Conservation (phyloP, 1,140 invertebrate species). For the Hypothenemus hampei region DNA sequence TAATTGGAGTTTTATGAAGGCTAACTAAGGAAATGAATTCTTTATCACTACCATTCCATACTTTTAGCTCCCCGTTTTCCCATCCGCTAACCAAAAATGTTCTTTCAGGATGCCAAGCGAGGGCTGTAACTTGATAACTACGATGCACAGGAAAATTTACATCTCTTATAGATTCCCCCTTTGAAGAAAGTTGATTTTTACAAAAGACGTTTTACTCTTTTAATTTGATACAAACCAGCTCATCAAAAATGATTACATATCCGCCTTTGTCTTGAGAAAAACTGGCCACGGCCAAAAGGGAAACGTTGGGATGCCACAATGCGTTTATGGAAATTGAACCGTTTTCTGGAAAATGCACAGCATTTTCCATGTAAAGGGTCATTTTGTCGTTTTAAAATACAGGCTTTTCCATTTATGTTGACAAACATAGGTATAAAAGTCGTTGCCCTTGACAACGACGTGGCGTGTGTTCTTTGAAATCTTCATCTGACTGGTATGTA, state of each 20-base stretch:
- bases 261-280: conserved; percentile 84
- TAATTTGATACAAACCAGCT: conserved; percentile 58
- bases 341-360: conserved; percentile 62
- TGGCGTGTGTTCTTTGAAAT: not conserved
- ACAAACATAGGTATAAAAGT: not conserved
- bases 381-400: conserved; percentile 45
- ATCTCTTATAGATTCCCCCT: conserved; percentile 75
- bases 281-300: conserved; percentile 77
- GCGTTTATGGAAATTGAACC: conserved; percentile 69
- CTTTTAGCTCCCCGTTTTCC: conserved; percentile 83
- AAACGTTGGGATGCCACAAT: conserved; percentile 72
- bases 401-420: not conserved
- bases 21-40: conserved; percentile 70
- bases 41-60: conserved; percentile 64
- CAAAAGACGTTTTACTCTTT: not conserved
- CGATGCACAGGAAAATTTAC: conserved; percentile 70
- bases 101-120: conserved; percentile 86
- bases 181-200: conserved; percentile 7
- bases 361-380: conserved; percentile 73
- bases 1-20: conserved; percentile 74
- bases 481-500: not conserved
- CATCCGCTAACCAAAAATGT: conserved; percentile 79
- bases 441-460: not conserved
- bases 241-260: conserved; percentile 81
- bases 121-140: conserved; percentile 69